Conservation (phyloP, 2,888 invertebrate species). For the Clepsis dumicolana region DNA sequence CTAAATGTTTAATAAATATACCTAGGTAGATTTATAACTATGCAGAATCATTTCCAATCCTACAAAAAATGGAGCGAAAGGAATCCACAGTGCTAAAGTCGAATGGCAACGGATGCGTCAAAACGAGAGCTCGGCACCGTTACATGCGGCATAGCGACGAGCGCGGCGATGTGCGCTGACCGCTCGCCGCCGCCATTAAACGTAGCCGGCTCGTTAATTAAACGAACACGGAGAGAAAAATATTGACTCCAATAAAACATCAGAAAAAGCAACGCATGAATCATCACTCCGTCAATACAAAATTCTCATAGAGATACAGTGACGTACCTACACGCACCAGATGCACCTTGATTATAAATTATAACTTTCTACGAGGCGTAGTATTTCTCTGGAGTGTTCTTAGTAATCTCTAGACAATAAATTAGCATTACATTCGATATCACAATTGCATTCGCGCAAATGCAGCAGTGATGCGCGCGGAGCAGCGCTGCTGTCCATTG, state of each 20-base stretch:
- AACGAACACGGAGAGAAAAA: slow-evolving; percentile 60
- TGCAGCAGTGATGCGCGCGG: slow-evolving; percentile 64
- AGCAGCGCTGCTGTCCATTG: slow-evolving; percentile 65
- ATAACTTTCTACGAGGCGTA: slow-evolving; percentile 57
- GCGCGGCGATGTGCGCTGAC: slow-evolving; percentile 20
- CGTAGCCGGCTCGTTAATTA: slow-evolving; percentile 61
- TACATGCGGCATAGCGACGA: slow-evolving; percentile 62
- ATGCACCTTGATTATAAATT: slow-evolving; percentile 60
- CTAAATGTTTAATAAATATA: slow-evolving; percentile 61
- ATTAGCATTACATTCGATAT: slow-evolving; percentile 77
- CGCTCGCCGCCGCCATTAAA: slow-evolving; percentile 45
- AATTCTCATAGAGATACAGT: too few species aligned
- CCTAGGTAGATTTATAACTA: slow-evolving; percentile 47
- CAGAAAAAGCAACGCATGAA: slow-evolving; percentile 29
- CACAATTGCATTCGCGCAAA: slow-evolving; percentile 76
- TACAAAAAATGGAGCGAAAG: slow-evolving; percentile 18
- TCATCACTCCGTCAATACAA: slow-evolving; percentile 40
- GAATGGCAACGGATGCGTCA: slow-evolving; percentile 63
- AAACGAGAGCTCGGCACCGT: slow-evolving; percentile 80
- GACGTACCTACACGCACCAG: slow-evolving; percentile 54
- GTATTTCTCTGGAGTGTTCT: slow-evolving; percentile 50
- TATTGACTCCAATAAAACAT: slow-evolving; percentile 46
- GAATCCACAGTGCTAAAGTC: slow-evolving; percentile 45
- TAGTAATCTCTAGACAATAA: slow-evolving; percentile 69
- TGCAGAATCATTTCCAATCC: background rate